Percentiles rank a stretch among this genome's conserved stretches.
Conservation (phyloP, 2,797 vertebrate genomes). For the Australoheros facetus region DNA sequence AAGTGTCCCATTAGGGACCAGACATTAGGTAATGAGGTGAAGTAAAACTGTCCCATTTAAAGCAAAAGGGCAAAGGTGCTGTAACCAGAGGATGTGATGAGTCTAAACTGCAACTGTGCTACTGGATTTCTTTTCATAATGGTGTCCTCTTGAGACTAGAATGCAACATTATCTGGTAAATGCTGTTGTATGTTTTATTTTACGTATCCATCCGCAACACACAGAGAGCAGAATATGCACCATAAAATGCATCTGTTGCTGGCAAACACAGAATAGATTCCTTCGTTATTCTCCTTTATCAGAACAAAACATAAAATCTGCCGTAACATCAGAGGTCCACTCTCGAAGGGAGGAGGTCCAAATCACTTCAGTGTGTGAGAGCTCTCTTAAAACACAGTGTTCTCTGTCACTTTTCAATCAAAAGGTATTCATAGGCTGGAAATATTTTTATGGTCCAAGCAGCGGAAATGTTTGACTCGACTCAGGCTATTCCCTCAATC, state of each 20-base stretch:
- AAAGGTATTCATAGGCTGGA: conserved; percentile 46
- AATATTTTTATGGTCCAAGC: conserved; percentile 45
- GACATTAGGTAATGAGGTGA: background rate
- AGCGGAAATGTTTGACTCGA: conserved; percentile 51
- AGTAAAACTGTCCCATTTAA: background rate
- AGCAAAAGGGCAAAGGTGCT: background rate
- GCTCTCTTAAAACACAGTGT: conserved; percentile 31
- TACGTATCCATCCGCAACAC: background rate
- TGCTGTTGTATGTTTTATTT: background rate
- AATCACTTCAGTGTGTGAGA: conserved; percentile 44
- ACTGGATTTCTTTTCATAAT: background rate
- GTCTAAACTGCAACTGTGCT: background rate
- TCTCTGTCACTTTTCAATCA: conserved; percentile 45
- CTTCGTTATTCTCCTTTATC: conserved; percentile 13
- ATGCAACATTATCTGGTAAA: background rate
- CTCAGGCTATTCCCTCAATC: conserved; percentile 38
- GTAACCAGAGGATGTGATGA: conserved; percentile 8
- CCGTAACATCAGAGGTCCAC: conserved; percentile 10
- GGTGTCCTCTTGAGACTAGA: background rate
- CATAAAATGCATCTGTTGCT: background rate
- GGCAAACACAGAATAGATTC: background rate
- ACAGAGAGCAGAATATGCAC: background rate
- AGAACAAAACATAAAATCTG: conserved; percentile 15
- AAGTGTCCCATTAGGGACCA: background rate
- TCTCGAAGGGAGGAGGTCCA: conserved; percentile 17